Evolutionary conservation across 2,797 vertebrate species (phyloP).

Genomic region (Pachyuromys duprasi): DNA sequence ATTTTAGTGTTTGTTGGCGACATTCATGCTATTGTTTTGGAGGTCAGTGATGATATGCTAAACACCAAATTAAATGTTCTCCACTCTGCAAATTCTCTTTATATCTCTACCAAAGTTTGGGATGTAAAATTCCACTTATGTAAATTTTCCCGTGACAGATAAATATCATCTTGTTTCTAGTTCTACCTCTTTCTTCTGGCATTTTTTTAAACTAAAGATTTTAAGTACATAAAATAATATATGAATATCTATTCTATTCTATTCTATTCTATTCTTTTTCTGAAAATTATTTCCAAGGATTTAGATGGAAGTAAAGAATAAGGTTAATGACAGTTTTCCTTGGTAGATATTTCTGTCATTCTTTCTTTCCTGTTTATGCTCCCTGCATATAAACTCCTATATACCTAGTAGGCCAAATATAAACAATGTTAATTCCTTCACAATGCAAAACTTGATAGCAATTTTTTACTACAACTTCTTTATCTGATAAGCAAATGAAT

Average conservation of each 20-base stretch:
- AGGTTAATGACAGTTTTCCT: rapidly evolving
- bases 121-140: not conserved
- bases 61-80: not conserved
- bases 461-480: not conserved
- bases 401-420: not conserved
- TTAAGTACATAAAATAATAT: not conserved
- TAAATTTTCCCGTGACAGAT: not conserved
- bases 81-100: slow-evolving; percentile 8
- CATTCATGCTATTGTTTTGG: not conserved
- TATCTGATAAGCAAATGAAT: not conserved
- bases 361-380: not conserved
- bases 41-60: not conserved
- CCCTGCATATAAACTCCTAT: not conserved
- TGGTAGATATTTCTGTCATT: not conserved
- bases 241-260: too few species aligned
- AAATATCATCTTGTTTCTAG: not conserved
- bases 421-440: not conserved
- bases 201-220: not conserved
- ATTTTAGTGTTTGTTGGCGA: not conserved
- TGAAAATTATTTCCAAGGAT: not conserved
- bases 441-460: not conserved
- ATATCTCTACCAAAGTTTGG: not conserved
- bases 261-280: too few species aligned
- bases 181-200: not conserved
- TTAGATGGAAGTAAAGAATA: not conserved